These are phyloP conservation scores for Drosophila dunni DNA, from an alignment of 1,140 invertebrate genomes.

Conservation along the genomic window DNA sequence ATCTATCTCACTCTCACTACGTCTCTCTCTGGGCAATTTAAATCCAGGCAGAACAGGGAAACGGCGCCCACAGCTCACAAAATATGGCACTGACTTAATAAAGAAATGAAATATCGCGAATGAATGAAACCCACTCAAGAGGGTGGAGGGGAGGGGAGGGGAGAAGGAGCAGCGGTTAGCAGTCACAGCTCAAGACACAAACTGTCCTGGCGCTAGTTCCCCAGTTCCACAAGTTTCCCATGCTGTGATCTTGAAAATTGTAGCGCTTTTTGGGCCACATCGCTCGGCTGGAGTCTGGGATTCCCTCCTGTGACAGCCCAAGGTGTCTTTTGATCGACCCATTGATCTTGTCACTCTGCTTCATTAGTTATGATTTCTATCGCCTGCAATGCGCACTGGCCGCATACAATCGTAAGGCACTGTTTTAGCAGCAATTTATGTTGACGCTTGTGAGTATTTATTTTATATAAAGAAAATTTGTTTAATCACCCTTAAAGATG, in stretches of 20 bases:
- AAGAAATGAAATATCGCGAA: conserved; percentile 79
- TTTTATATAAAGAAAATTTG: too few species aligned
- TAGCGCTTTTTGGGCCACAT: conserved; percentile 51
- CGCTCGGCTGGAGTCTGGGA: conserved; percentile 45
- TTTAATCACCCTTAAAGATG: too few species aligned
- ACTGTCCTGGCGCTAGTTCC: conserved; percentile 58
- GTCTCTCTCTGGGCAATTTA: conserved; percentile 33
- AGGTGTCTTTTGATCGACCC: conserved; percentile 44
- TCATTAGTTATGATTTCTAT: conserved; percentile 38
- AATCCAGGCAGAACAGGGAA: conserved; percentile 47
- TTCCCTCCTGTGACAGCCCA: conserved; percentile 52
- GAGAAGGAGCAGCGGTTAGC: neutral
- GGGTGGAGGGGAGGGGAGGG: neutral
- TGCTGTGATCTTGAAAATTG: conserved; percentile 74
- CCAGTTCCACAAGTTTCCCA: conserved; percentile 6
- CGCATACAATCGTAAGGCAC: neutral
- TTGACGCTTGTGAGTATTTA: too few species aligned
- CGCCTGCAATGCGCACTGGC: neutral
- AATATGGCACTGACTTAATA: conserved; percentile 83
- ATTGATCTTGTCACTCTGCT: conserved; percentile 40
- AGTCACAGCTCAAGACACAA: conserved; percentile 21
- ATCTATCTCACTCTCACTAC: too few species aligned
- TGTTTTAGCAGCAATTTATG: neutral
- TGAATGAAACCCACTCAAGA: conserved; percentile 51
- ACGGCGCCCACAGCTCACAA: conserved; percentile 69